These are phyloP conservation scores for Drosophila basisetae DNA, from an alignment of 2,888 invertebrate species.

Conservation along the genomic window DNA sequence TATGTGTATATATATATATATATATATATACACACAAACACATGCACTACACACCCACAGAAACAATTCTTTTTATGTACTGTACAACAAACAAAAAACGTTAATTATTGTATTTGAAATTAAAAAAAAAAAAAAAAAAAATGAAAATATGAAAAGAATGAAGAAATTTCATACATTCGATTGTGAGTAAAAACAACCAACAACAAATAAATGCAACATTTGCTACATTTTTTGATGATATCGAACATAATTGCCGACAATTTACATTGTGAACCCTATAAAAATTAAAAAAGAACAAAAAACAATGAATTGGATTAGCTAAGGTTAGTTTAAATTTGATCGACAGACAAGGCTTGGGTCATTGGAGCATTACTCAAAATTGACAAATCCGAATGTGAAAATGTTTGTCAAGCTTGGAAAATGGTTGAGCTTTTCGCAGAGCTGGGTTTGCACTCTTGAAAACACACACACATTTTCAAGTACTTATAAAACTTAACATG, in stretches of 20 bases:
- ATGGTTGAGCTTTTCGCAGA: neutral
- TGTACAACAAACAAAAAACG: constrained; percentile 51
- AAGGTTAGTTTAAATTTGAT: neutral
- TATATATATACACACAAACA: neutral
- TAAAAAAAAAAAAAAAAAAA: constrained; percentile 20
- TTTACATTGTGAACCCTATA: neutral
- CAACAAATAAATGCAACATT: constrained; percentile 59
- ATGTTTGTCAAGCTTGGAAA: neutral
- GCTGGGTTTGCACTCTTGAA: neutral
- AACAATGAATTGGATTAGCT: neutral
- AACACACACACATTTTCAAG: neutral
- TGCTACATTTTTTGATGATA: constrained; percentile 69
- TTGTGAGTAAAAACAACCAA: constrained; percentile 33
- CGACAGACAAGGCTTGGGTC: neutral
- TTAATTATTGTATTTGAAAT: constrained; percentile 55
- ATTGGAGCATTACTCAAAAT: neutral
- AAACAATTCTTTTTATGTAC: constrained; percentile 53
- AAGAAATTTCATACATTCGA: constrained; percentile 8
- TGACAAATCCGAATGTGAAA: neutral
- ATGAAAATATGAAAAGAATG: neutral
- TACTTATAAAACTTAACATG: neutral
- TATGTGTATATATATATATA: constrained; percentile 18
- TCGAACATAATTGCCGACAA: constrained; percentile 19
- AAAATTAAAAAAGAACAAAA: neutral
- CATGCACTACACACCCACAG: constrained; percentile 9